Conservation (phyloP, 2,888 invertebrate species). For the Xestoiulus laeticollis region DNA sequence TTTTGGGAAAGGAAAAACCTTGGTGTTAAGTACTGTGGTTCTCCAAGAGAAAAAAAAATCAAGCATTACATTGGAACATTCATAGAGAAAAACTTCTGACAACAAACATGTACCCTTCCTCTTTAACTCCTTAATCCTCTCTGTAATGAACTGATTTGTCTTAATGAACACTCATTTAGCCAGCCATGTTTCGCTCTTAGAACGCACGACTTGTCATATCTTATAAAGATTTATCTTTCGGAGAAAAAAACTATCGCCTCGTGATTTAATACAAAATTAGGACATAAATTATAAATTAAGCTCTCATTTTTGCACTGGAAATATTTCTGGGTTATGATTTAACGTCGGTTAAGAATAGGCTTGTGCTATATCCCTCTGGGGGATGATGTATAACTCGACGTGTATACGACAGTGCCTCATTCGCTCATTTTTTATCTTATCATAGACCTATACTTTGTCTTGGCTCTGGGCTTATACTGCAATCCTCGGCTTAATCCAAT, state of each 20-base stretch:
- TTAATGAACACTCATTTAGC: conserved; percentile 33
- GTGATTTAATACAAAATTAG: conserved; percentile 38
- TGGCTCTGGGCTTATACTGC: not conserved
- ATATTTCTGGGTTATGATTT: conserved; percentile 43
- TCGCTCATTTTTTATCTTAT: conserved; percentile 38
- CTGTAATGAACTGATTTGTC: conserved; percentile 38
- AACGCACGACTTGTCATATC: not conserved
- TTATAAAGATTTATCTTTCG: not conserved
- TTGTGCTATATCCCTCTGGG: not conserved
- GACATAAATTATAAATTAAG: conserved; percentile 43
- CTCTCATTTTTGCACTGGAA: conserved; percentile 16
- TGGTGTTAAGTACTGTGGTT: not conserved
- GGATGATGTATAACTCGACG: not conserved
- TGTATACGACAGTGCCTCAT: conserved; percentile 1
- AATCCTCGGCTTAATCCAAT: conserved; percentile 17
- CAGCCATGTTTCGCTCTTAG: not conserved
- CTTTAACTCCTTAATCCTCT: conserved; percentile 30
- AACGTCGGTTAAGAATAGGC: not conserved
- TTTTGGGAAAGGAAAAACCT: not conserved
- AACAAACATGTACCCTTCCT: too few relatives aligned
- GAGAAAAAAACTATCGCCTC: not conserved
- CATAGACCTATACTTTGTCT: not conserved
- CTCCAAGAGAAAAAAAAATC: not conserved
- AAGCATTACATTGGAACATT: not conserved
- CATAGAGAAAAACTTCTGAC: too few relatives aligned